Evolutionary conservation across 53 echinoderm and acorn worm species (phyloP), one percentile per base, ranked within the genome.

Genomic region (Temnopleurus reevesii): DNA sequence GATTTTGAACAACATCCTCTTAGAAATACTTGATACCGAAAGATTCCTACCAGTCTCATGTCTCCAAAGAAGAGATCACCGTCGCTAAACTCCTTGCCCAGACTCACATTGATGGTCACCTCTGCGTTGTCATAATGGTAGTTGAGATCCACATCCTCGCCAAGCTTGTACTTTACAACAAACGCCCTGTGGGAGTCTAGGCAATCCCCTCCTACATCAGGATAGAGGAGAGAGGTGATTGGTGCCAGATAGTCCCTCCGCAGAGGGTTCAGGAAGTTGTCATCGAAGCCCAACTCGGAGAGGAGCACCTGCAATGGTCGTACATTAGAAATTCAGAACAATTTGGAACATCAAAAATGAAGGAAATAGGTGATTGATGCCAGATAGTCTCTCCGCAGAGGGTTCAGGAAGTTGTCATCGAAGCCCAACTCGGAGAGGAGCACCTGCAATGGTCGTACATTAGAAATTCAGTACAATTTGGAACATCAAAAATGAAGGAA

Each of bases 41-140:
- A n/a, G n/a, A n/a, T n/a, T n/a, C n/a, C 12, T 83, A 97, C 97
- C 89, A 90, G 81, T 91, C 94, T 91, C 97, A 97, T 97, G 58
- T 93, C 95, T 49, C 97, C 95, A 93, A 97, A 95, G 86, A 91
- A 97, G 19, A 97, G 89, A 1, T 92, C 90, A 18, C 97, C 97
- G 18, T 93, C 94, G 21, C 47, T 90, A 77, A 97, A 97, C 84
- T 95, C 94, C 77, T 91, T 97, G 18, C 95, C 95, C n/a, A 97
- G 92, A 27, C 94, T 92, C 36, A 97, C 93, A 36, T 97, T 97
- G 47, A 97, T 59, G 12, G 97, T 97, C 27, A 97, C 94, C 81
- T 97, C 97, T 58, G 97, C 94, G 35, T 97, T 97, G 92, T 97
- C 97, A 89, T 94, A 97, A 89, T 97, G 97, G 86, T 95, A 97